phyloP scores from a whole-genome alignment of 2,113 vertebrate species.

The Triplophysa tibetana region DNA sequence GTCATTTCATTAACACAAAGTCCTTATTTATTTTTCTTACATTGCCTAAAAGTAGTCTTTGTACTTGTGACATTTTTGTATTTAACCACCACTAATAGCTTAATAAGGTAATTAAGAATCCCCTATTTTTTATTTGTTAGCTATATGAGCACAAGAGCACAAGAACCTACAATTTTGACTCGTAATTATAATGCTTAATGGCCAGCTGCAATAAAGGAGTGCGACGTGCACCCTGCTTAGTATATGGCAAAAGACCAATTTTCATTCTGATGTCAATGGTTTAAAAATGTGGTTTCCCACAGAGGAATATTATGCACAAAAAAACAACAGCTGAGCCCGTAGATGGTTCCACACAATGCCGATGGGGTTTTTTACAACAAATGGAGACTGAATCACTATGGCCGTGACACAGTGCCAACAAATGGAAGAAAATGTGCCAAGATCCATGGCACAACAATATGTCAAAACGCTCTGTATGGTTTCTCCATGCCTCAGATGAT shows the following conservation, averaged over 20 bases:
- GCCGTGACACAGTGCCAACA: slow-evolving; percentile 40
- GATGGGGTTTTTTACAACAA: slow-evolving; percentile 36
- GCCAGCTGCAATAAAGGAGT: slow-evolving; percentile 35
- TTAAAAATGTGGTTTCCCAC: slow-evolving; percentile 36
- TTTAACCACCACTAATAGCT: slow-evolving; percentile 21
- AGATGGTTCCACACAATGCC: slow-evolving; percentile 48
- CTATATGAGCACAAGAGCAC: slow-evolving; percentile 10
- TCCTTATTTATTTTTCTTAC: neutral
- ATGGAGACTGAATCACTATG: slow-evolving; percentile 35
- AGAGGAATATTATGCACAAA: slow-evolving; percentile 36
- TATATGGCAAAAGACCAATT: slow-evolving; percentile 35
- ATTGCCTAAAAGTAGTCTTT: neutral
- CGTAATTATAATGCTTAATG: slow-evolving; percentile 37
- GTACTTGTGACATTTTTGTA: neutral
- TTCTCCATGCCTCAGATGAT: slow-evolving; percentile 25
- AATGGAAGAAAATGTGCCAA: slow-evolving; percentile 48
- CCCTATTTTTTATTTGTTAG: slow-evolving; percentile 24
- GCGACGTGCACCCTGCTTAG: slow-evolving; percentile 29
- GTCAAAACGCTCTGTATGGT: slow-evolving; percentile 36
- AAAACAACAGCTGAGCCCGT: slow-evolving; percentile 53
- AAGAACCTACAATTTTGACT: slow-evolving; percentile 18
- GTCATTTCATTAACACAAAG: too few species aligned
- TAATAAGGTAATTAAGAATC: slow-evolving; percentile 26
- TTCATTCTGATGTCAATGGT: slow-evolving; percentile 9
- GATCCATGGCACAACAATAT: slow-evolving; percentile 46